phyloP scores from a whole-genome alignment of 2,113 vertebrate species.

The Pollimyrus isidori region DNA sequence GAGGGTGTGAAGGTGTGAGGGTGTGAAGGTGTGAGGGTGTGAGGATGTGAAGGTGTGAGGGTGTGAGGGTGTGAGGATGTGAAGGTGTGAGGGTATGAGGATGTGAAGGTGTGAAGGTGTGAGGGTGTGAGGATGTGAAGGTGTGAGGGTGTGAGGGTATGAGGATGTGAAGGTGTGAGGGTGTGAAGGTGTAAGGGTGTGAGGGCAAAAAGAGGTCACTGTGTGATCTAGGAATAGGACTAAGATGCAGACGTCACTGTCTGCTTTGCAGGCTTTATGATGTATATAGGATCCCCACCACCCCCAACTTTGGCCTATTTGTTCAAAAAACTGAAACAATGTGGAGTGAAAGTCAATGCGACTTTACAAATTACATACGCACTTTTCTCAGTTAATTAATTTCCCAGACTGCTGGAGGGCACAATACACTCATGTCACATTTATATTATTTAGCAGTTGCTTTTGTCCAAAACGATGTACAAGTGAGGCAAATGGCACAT shows the following conservation, averaged over 20 bases:
- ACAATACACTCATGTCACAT: not conserved
- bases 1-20: too few species aligned
- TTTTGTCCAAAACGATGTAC: not conserved
- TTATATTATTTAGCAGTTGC: not conserved
- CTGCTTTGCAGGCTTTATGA: not conserved
- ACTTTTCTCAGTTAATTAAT: not conserved
- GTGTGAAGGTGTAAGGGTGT: not conserved
- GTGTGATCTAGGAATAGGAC: not conserved
- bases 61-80: too few species aligned
- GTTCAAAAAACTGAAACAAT: not conserved
- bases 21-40: too few species aligned
- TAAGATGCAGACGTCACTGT: not conserved
- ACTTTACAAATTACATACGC: not conserved
- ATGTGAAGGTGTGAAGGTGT: too few species aligned
- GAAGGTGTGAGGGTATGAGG: fast-evolving
- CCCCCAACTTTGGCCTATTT: not conserved
- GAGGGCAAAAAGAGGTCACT: not conserved
- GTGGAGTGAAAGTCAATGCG: not conserved
- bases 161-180: fast-evolving
- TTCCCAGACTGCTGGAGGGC: not conserved
- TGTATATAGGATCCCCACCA: not conserved
- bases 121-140: too few species aligned
- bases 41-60: fast-evolving
- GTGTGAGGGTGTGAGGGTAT: too few species aligned
- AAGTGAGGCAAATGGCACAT: not conserved